Percentiles rank a stretch among this genome's conserved stretches.
phyloP scores from a whole-genome alignment of 2,888 invertebrate species.

The Drosophila demipolita region DNA sequence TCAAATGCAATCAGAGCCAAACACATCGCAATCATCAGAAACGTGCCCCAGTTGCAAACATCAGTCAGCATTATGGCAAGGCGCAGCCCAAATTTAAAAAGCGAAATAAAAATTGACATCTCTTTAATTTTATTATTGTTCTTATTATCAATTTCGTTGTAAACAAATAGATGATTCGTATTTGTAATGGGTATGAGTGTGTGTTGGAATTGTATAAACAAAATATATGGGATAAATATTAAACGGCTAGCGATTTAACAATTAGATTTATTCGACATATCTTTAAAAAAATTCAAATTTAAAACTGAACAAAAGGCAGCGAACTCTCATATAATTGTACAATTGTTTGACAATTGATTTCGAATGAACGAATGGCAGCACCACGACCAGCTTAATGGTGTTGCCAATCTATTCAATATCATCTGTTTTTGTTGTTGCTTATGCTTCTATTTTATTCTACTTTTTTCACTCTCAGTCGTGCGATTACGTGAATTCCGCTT shows the following conservation, averaged over 20 bases:
- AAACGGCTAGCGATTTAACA: too few species aligned
- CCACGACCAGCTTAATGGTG: slow-evolving; percentile 13
- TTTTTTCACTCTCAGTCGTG: slow-evolving; percentile 44
- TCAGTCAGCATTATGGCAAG: slow-evolving; percentile 83
- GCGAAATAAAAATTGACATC: slow-evolving; percentile 46
- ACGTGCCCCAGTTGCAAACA: slow-evolving; percentile 86
- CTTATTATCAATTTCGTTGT: slow-evolving; percentile 15
- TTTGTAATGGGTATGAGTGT: not conserved
- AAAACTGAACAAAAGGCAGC: not conserved
- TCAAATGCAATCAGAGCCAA: slow-evolving; percentile 85
- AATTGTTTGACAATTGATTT: slow-evolving; percentile 1
- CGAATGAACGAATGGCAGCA: slow-evolving; percentile 31
- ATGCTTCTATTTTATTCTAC: slow-evolving; percentile 14
- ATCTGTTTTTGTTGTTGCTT: slow-evolving; percentile 41
- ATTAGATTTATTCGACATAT: too few species aligned
- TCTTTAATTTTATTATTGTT: not conserved
- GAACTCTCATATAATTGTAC: not conserved
- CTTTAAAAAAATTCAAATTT: not conserved
- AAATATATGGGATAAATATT: not conserved
- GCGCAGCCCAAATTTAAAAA: slow-evolving; percentile 80
- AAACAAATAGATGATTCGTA: slow-evolving; percentile 18
- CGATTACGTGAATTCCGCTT: slow-evolving; percentile 76
- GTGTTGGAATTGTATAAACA: not conserved
- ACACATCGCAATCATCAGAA: slow-evolving; percentile 83
- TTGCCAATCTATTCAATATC: slow-evolving; percentile 49